Base-by-base conservation (phyloP, 2,113 vertebrate genomes). In the Lasiurus cinereus region DNA sequence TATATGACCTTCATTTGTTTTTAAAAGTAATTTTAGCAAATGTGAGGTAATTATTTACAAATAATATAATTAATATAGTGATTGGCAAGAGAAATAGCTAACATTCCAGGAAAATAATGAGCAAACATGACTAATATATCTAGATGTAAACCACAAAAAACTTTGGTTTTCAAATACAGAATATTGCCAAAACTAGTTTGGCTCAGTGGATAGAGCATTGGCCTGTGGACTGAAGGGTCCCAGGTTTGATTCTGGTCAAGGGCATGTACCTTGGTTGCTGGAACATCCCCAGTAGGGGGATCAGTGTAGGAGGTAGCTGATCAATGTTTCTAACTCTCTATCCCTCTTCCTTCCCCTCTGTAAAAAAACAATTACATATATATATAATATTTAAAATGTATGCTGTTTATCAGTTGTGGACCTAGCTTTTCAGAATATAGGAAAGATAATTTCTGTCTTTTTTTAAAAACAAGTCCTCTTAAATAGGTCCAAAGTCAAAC, bases 381-480 rank as follows among this genome's bases (percentile, higher is more conserved):
- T 39, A 39, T 39, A 39, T 39, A 39, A 39, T 39, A 77, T 78
- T 88, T 88, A 54, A 88, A 92, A 89, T 66, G 10, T 74, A 77
- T 88, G 6, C 29, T 29, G 39, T 56, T 72, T 84, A 64, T 79
- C 24, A 69, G 64, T 77, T 31, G 2, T 39, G 5, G 62, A 67
- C 6, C 1, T 4, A 78, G n/a, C 33, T 85, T 92, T 69, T 69
- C 10, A 92, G 89, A 92, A 79, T 54, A 59, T 13, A 78, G 82
- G 31, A 59, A 36, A 94, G 6, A 8, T 62, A 27, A 62, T 1
- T 21, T 70, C 56, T 62, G 19, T 18, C 3, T 77, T n/a, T 74
- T 78, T 94, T 84, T 31, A 72, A 33, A 95, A 95, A 33, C 54
- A 96, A 95, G 43, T 93, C 43, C 5, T 67, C 39, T 90, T 88